phyloP scores from a whole-genome alignment of 92 coral and sea anemone species.

The Zoanthus gigantus region DNA sequence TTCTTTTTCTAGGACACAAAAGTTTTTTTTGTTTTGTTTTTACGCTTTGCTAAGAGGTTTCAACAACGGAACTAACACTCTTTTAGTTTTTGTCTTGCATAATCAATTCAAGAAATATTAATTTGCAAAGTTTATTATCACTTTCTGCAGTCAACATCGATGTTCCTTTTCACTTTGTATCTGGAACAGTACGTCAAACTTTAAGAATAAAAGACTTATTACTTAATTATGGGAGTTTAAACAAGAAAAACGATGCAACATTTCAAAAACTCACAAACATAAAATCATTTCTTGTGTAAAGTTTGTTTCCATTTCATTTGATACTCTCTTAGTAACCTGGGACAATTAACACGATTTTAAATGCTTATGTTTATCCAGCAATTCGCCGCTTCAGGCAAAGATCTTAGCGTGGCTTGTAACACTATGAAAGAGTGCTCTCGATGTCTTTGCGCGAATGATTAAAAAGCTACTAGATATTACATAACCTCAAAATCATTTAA shows the following conservation, averaged over 20 bases:
- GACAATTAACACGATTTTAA: background rate
- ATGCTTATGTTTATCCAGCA: background rate
- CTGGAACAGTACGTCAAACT: background rate
- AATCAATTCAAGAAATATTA: background rate
- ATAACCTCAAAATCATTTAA: too few species aligned
- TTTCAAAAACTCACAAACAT: background rate
- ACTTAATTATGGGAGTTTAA: background rate
- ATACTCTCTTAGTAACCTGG: background rate
- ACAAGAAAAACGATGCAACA: background rate
- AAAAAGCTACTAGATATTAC: too few species aligned
- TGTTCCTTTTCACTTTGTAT: background rate
- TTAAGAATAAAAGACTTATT: background rate
- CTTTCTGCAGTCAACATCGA: background rate
- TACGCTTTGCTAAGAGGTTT: background rate
- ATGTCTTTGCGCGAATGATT: too few species aligned
- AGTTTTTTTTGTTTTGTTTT: background rate
- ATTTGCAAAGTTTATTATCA: conserved; percentile 4
- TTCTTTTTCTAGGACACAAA: conserved; percentile 4
- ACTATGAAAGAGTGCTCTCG: background rate
- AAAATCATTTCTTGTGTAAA: background rate
- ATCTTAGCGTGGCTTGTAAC: background rate
- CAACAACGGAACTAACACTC: conserved; percentile 17
- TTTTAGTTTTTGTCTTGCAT: conserved; percentile 12
- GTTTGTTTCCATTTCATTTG: background rate
- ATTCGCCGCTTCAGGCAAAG: background rate